Conservation (phyloP, 2,113 vertebrate genomes). For the Corythoichthys intestinalis region DNA sequence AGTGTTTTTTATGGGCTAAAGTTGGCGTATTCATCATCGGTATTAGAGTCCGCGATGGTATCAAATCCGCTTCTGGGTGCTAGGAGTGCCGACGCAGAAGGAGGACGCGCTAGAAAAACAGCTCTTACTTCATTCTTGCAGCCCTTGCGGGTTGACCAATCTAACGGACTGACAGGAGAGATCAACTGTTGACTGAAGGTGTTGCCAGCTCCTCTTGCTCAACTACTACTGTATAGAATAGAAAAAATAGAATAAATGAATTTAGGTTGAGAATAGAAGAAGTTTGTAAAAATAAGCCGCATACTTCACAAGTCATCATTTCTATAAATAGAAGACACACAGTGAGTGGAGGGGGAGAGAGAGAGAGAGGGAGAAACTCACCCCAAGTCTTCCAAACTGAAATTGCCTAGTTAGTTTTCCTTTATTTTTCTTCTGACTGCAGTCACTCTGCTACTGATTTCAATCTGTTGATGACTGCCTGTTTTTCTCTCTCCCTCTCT, state of each 20-base stretch:
- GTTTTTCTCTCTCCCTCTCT: no score
- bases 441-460: no score
- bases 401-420: no score
- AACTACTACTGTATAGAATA: background rate
- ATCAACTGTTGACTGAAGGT: background rate
- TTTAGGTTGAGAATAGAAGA: no score
- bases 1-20: no score
- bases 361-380: conserved; percentile 21
- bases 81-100: no score
- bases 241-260: no score
- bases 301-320: conserved; percentile 34
- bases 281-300: background rate
- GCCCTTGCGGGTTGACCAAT: background rate
- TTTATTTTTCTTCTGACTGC: no score
- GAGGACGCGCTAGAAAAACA: background rate
- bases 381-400: conserved; percentile 8
- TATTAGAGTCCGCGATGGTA: no score
- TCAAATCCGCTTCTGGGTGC: no score
- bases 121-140: background rate
- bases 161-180: background rate
- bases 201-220: background rate
- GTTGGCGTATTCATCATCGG: no score
- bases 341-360: background rate
- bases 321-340: conserved; percentile 38
- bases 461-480: no score